Evolutionary conservation across 2,888 invertebrate genomes (phyloP).

Genomic region (Catotricha subobsoleta): DNA sequence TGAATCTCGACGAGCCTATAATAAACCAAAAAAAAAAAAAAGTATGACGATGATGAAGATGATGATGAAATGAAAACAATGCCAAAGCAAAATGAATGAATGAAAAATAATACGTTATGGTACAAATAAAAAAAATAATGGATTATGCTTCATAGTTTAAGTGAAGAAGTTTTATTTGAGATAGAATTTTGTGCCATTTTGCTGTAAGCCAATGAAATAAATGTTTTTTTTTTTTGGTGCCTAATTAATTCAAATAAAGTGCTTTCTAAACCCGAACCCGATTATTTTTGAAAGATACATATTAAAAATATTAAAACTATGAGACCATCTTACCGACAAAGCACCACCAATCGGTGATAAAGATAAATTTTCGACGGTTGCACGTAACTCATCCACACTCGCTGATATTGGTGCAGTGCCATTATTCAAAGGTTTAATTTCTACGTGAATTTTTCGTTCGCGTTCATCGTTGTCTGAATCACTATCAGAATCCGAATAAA

Average conservation of each 20-base stretch:
- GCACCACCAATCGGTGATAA: slow-evolving; percentile 60
- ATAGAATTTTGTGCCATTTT: too few species aligned
- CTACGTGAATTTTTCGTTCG: slow-evolving; percentile 79
- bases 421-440: slow-evolving; percentile 86
- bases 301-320: too few species aligned
- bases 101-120: too few species aligned
- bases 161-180: too few species aligned
- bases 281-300: too few species aligned
- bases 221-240: too few species aligned
- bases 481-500: slow-evolving; percentile 73
- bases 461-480: slow-evolving; percentile 80
- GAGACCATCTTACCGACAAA: slow-evolving; percentile 35
- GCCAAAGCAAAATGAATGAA: not conserved
- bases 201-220: too few species aligned
- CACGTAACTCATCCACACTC: slow-evolving; percentile 86
- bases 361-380: slow-evolving; percentile 81
- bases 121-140: too few species aligned
- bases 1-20: slow-evolving; percentile 44
- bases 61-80: slow-evolving; percentile 1
- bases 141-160: too few species aligned
- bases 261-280: too few species aligned
- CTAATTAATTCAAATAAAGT: too few species aligned
- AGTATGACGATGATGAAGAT: slow-evolving; percentile 5
- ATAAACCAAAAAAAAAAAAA: slow-evolving; percentile 4
- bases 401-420: slow-evolving; percentile 79